These are phyloP conservation scores for Hydrolagus affinis DNA, from an alignment of 2,113 vertebrate species.

Conservation along the genomic window DNA sequence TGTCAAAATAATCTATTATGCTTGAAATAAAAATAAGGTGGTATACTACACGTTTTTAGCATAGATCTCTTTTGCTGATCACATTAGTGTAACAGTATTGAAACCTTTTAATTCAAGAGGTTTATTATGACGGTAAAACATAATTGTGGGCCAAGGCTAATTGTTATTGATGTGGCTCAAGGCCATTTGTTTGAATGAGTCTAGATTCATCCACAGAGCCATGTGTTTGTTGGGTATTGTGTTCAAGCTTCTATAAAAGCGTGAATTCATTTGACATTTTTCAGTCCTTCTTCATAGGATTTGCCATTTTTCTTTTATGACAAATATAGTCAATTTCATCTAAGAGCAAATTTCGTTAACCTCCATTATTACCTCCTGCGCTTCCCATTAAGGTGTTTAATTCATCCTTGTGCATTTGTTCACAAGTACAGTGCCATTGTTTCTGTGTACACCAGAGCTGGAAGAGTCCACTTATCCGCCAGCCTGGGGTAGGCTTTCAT, in stretches of 20 bases:
- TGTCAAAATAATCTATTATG: constrained; percentile 27
- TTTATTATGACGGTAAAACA: constrained; percentile 7
- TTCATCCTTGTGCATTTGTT: background rate
- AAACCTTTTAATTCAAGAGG: constrained; percentile 13
- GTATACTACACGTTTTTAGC: background rate
- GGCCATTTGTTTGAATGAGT: background rate
- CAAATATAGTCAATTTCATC: background rate
- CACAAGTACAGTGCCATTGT: background rate
- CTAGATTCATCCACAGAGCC: background rate
- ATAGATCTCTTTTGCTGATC: constrained; percentile 7
- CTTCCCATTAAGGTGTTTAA: background rate
- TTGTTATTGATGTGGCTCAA: background rate
- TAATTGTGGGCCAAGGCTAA: constrained; percentile 2
- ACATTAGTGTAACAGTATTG: constrained; percentile 9
- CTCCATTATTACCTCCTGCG: background rate
- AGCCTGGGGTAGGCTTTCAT: background rate
- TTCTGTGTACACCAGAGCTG: background rate
- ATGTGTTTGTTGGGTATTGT: too few species aligned
- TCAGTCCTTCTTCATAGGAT: background rate
- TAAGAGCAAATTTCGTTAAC: background rate
- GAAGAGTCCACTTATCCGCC: background rate
- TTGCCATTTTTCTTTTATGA: background rate
- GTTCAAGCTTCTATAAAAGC: background rate
- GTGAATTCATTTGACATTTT: background rate
- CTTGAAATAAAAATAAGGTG: constrained; percentile 5